Evolutionary conservation across 2,113 vertebrate species (phyloP).

Genomic region (Bombycilla garrulus): DNA sequence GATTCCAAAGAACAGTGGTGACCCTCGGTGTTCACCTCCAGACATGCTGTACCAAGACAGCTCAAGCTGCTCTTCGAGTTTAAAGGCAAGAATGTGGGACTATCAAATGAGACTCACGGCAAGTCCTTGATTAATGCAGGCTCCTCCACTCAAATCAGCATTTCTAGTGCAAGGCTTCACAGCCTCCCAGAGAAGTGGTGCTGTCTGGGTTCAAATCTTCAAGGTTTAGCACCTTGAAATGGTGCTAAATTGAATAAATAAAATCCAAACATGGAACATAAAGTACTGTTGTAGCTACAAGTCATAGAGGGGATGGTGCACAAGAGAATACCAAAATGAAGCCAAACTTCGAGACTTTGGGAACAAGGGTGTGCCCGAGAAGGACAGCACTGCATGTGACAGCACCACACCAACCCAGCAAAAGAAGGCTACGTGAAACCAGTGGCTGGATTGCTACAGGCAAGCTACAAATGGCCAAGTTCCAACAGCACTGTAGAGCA

Average conservation of each 20-base stretch:
- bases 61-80: background rate
- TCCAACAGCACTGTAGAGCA: background rate
- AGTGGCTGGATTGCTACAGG: rapidly evolving
- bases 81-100: background rate
- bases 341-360: background rate
- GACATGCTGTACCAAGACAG: rapidly evolving
- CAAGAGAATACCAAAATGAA: background rate
- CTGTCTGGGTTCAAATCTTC: background rate
- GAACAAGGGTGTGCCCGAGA: rapidly evolving
- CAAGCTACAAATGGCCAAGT: background rate
- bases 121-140: background rate
- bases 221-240: background rate
- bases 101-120: rapidly evolving
- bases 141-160: background rate
- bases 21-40: rapidly evolving
- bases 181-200: background rate
- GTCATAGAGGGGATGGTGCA: rapidly evolving
- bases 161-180: background rate
- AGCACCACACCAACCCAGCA: rapidly evolving
- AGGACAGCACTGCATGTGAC: rapidly evolving
- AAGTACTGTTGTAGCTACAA: background rate
- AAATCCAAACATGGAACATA: rapidly evolving
- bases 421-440: background rate
- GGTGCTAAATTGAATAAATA: background rate
- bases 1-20: rapidly evolving